Base-by-base conservation (phyloP, 92 coral and sea anemone genomes). In the Pocillopora meandrina region DNA sequence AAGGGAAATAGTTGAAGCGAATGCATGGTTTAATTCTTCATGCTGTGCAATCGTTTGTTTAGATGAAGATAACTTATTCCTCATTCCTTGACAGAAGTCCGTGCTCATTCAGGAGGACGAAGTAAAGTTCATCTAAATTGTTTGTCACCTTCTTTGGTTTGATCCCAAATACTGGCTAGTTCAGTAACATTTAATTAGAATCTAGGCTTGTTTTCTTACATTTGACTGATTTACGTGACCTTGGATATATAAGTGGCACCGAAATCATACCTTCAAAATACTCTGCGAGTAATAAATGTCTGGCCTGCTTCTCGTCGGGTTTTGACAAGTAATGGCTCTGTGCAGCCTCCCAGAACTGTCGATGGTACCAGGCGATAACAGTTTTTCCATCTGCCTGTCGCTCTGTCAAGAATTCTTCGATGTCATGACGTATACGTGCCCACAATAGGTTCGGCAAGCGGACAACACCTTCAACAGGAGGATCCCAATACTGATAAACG, bases 401-500 rank as follows among this genome's bases (percentile, higher is more conserved):
- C 84, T 94, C 98, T 11, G 92, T 90, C 34, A 94, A 83, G 81
- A 94, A 94, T 76, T 94, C 98, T 60, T 92, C 91, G 77, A 94
- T 92, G 71, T 94, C 98, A 60, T 92, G 93, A 34, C 92, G 88
- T 65, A 94, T 84, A 56, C 98, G 95, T 60, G 98, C 95, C 98
- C 98, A 94, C 92, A 94, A 79, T 71, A 94, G 79, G 83, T 90
- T 94, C 33, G 98, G 98, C 79, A 94, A 90, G 91, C 98, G 98
- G 60, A 94, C 93, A 5, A 89, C 95, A 26, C 95, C 98, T 35
- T 92, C 93, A 3, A 94, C 98, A 0, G 98, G 98, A 74, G 98
- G 98, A 76, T 94, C 98, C 98, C 98, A 94, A 69, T 94, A 94
- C 85, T 94, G 98, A 58, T 94, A 94, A 26, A 94, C 98, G 82